These are phyloP conservation scores for Galbula dea DNA, from an alignment of 2,113 vertebrate genomes.

Conservation along the genomic window DNA sequence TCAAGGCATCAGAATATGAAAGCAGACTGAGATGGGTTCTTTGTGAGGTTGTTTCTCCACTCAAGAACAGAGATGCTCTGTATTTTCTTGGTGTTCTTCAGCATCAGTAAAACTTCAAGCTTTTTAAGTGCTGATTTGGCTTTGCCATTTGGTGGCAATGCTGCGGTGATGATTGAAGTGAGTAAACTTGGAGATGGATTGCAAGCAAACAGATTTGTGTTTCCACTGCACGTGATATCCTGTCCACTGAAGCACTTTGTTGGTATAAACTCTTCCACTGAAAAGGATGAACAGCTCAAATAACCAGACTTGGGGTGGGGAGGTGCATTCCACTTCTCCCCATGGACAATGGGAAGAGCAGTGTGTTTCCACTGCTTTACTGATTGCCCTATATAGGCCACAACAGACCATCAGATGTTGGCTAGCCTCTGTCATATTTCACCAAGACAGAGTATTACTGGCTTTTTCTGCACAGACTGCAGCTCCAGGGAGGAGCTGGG, in stretches of 20 bases:
- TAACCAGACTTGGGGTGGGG: not conserved
- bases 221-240: not conserved
- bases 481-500: not conserved
- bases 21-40: not conserved
- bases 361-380: not conserved
- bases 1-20: not conserved
- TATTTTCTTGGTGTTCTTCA: not conserved
- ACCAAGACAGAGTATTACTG: not conserved
- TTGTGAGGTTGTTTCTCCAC: not conserved
- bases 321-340: not conserved
- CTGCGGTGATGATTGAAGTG: not conserved
- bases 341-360: not conserved
- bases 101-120: not conserved
- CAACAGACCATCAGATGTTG: not conserved
- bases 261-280: not conserved
- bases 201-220: not conserved
- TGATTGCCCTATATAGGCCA: not conserved
- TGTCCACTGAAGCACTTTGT: not conserved
- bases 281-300: not conserved
- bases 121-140: not conserved
- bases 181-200: not conserved
- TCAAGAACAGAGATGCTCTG: not conserved
- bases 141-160: slow-evolving; percentile 17
- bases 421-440: not conserved
- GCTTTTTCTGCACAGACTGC: not conserved